phyloP scores from a whole-genome alignment of 2,888 invertebrate genomes.

The Argynnis bischoffii region DNA sequence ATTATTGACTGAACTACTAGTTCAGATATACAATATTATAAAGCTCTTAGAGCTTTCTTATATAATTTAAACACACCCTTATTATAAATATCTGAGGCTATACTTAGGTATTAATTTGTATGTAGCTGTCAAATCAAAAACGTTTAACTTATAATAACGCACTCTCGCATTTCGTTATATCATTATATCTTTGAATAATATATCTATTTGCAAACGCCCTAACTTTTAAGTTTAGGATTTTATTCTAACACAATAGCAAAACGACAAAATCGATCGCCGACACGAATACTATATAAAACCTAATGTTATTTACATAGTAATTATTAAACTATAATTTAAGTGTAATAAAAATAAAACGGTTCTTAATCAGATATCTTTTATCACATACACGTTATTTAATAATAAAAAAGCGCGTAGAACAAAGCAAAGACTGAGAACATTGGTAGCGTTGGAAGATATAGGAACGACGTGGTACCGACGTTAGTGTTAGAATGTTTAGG shows the following conservation, averaged over 20 bases:
- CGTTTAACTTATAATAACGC: conserved; percentile 7
- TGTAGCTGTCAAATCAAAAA: conserved; percentile 14
- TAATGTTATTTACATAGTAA: conserved; percentile 72
- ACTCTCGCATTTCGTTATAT: conserved; percentile 14
- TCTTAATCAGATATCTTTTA: conserved; percentile 72
- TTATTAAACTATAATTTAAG: conserved; percentile 67
- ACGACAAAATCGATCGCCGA: conserved; percentile 30
- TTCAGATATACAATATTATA: conserved; percentile 4
- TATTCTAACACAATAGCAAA: conserved; percentile 26
- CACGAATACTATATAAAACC: conserved; percentile 60
- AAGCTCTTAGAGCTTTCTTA: conserved; percentile 20
- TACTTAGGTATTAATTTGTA: conserved; percentile 14
- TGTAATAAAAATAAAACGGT: conserved; percentile 67
- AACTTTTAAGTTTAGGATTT: conserved; percentile 13
- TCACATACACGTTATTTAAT: conserved; percentile 68
- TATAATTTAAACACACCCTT: conserved; percentile 14
- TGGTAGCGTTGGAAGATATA: conserved; percentile 20
- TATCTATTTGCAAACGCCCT: conserved; percentile 14
- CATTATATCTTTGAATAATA: conserved; percentile 11
- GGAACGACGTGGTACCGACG: conserved; percentile 14
- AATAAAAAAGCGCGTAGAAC: conserved; percentile 22
- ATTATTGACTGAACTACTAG: not conserved
- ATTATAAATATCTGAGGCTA: conserved; percentile 12
- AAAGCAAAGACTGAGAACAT: conserved; percentile 18
- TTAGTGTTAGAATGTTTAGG: not conserved